phyloP scores from a whole-genome alignment of 1,140 invertebrate species.

The Pararge aegeria region DNA sequence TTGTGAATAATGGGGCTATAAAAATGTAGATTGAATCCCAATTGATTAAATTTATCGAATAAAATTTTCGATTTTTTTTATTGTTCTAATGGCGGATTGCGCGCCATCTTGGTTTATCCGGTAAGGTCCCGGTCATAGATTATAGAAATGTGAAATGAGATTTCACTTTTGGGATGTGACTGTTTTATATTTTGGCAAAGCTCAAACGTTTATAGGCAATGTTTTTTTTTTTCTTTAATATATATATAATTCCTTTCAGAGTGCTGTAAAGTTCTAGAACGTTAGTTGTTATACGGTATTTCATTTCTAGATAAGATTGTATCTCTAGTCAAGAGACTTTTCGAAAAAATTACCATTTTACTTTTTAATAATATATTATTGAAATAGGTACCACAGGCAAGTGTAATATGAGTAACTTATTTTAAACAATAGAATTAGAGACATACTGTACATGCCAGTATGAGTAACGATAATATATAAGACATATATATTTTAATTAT shows the following conservation, averaged over 20 bases:
- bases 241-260: conserved; percentile 60
- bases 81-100: conserved; percentile 15
- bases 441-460: conserved; percentile 48
- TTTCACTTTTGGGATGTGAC: conserved; percentile 60
- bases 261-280: conserved; percentile 63
- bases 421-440: conserved; percentile 61
- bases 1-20: conserved; percentile 15
- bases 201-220: conserved; percentile 63
- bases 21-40: conserved; percentile 10
- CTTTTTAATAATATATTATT: conserved; percentile 58
- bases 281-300: conserved; percentile 57
- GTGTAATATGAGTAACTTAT: conserved; percentile 68
- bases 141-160: conserved; percentile 58
- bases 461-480: conserved; percentile 26
- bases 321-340: conserved; percentile 76
- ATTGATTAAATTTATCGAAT: conserved; percentile 33
- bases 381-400: conserved; percentile 59
- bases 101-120: conserved; percentile 19
- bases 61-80: conserved; percentile 33
- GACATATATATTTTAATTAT: conserved; percentile 25
- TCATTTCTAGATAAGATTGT: conserved; percentile 65
- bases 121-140: conserved; percentile 25
- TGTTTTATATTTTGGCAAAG: conserved; percentile 67
- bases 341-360: conserved; percentile 76
- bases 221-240: conserved; percentile 41